Evolutionary conservation across 2,888 invertebrate genomes (phyloP).

Genomic region (Psylliodes chrysocephalus): DNA sequence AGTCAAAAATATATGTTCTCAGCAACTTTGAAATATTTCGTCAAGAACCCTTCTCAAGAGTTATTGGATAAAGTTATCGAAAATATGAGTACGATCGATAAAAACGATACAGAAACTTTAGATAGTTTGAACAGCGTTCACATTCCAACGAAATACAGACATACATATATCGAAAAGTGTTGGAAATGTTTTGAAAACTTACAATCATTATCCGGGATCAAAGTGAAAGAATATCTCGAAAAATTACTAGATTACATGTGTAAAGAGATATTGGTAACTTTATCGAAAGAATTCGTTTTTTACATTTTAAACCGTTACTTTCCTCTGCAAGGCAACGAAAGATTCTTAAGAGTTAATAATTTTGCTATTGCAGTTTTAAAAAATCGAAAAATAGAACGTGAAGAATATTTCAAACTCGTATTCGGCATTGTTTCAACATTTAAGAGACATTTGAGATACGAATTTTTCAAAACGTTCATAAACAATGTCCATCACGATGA

Average conservation of each 20-base stretch:
- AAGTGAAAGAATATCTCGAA: constrained; percentile 12
- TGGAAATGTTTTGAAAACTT: constrained; percentile 41
- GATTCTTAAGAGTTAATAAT: neutral
- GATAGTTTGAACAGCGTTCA: constrained; percentile 18
- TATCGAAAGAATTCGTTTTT: constrained; percentile 17
- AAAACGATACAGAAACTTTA: constrained; percentile 42
- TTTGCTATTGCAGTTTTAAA: constrained; percentile 21
- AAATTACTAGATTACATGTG: constrained; percentile 7
- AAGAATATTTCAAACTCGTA: constrained; percentile 13
- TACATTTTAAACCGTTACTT: constrained; percentile 27
- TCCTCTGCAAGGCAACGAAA: neutral
- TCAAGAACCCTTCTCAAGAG: constrained; percentile 39
- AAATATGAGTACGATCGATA: constrained; percentile 38
- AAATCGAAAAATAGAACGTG: constrained; percentile 15
- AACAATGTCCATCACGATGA: neutral
- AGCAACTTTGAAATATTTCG: constrained; percentile 43
- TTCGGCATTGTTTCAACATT: constrained; percentile 5
- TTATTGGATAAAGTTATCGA: constrained; percentile 34
- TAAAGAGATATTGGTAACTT: neutral
- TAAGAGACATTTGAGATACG: neutral
- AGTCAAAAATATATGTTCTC: constrained; percentile 43
- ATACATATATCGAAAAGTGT: constrained; percentile 31
- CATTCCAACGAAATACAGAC: constrained; percentile 37
- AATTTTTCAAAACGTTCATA: neutral
- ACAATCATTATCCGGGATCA: constrained; percentile 7